These are phyloP conservation scores for Xiphophorus hellerii DNA, from an alignment of 2,113 vertebrate species.

Conservation along the genomic window DNA sequence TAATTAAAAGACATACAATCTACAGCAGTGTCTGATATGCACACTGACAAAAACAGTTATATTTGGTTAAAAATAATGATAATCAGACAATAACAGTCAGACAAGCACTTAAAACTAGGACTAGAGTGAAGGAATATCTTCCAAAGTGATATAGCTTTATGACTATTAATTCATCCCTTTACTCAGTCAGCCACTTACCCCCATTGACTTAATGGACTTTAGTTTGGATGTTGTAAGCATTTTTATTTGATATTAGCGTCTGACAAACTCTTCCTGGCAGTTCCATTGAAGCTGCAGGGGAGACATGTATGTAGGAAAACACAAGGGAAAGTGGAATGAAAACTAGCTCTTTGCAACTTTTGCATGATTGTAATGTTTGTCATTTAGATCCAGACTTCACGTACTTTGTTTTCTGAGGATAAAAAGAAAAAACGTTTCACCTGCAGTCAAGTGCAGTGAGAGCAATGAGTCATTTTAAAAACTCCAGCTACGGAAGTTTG, in stretches of 20 bases:
- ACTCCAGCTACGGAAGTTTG: conserved; percentile 21
- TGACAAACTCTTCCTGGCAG: not conserved
- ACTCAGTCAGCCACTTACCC: conserved; percentile 7
- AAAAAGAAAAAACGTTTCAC: conserved; percentile 22
- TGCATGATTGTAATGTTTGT: not conserved
- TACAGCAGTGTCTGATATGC: too few species aligned
- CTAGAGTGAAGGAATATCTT: not conserved
- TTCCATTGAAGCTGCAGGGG: not conserved
- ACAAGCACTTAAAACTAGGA: not conserved
- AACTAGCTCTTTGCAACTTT: not conserved
- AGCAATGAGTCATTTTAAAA: conserved; percentile 23
- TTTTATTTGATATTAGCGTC: conserved; percentile 6
- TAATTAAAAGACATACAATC: not conserved
- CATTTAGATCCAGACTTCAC: not conserved
- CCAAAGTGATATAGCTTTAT: conserved; percentile 19
- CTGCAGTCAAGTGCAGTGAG: conserved; percentile 7
- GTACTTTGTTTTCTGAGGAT: conserved; percentile 10
- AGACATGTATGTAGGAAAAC: not conserved
- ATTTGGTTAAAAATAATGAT: too few species aligned
- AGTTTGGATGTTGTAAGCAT: not conserved
- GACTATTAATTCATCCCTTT: conserved; percentile 9
- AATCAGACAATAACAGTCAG: not conserved
- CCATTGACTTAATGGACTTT: conserved; percentile 6
- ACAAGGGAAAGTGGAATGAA: conserved; percentile 2
- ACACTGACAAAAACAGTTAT: too few species aligned